Percentiles rank a stretch among this genome's conserved stretches.
phyloP scores from a whole-genome alignment of 2,113 vertebrate genomes.

The Amphiprion ocellaris region DNA sequence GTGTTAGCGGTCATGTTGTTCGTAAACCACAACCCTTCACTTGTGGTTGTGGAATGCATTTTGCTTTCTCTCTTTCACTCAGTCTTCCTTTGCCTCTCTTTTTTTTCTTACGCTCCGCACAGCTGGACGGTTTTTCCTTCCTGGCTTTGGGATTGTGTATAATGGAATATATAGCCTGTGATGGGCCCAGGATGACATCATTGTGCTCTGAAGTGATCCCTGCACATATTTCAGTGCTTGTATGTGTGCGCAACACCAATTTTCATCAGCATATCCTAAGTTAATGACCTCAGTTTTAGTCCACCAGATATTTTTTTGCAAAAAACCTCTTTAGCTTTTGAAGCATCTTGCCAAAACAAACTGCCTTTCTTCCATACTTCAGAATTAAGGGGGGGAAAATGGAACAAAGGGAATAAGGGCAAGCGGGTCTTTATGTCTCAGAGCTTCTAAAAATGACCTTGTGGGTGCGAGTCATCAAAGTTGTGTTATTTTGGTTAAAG shows the following conservation, averaged over 20 bases:
- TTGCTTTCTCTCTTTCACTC: conserved; percentile 25
- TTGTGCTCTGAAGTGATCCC: conserved; percentile 18
- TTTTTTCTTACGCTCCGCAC: conserved; percentile 33
- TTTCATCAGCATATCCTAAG: background rate
- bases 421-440: conserved; percentile 10
- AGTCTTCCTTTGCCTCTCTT: background rate
- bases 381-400: background rate
- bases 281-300: background rate
- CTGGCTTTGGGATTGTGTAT: conserved; percentile 45
- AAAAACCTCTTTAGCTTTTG: background rate
- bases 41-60: conserved; percentile 73
- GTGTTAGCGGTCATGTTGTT: conserved; percentile 66
- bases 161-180: conserved; percentile 50
- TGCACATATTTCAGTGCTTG: background rate
- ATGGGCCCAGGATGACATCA: conserved; percentile 52
- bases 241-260: background rate
- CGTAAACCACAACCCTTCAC: conserved; percentile 55
- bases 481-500: conserved; percentile 53
- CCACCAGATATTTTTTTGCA: background rate
- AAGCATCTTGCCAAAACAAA: conserved; percentile 26
- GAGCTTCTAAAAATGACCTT: conserved; percentile 28
- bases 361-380: background rate
- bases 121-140: conserved; percentile 69
- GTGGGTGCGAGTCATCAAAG: conserved; percentile 26
- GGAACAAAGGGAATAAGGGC: conserved; percentile 1